Base-by-base conservation (phyloP, 1,140 invertebrate species). In the Drosophila ambigua region DNA sequence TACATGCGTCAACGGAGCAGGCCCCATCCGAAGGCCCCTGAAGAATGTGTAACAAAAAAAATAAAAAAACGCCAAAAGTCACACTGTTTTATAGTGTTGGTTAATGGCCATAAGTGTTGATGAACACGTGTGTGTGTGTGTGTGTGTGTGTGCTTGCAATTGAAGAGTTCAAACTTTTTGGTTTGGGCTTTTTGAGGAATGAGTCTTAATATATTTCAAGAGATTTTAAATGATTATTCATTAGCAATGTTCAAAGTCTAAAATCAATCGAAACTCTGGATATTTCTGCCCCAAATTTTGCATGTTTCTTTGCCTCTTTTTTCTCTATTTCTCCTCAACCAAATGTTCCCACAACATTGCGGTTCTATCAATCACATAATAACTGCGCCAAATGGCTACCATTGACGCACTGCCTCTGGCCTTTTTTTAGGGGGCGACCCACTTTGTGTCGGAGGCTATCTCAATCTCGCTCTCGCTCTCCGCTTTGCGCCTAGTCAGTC, bases 1-100 rank as follows among this genome's bases (percentile, higher is more conserved):
- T 80, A 76, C 73, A 80, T 90, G 77, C 77, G 73, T 83, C 81
- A 85, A 51, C 81, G 45, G 54, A 61, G 49, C 50, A 26, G 41
- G 26, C 51, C 61, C 60, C 53, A 7, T 7, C 28, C 44, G 43
- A 28, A 15, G 31, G 16, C 63, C 46, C 8, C 9, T 69, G 45
- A 69, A 31, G 51, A 71, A 69, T 69, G 53, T 35, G 45, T 50
- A 69, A 48, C 28, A 28, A 46, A 41, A 35, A 39, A 48, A 41
- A n/a, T n/a, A 16, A 20, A 20, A 20, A 20, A 23, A 43, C 31
- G n/a, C 1, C 35, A 16, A 43, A 44, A 44, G 54, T 53, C 46
- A 50, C 20, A 35, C 64, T 69, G 16, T 28, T 64, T 28, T 48
- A 64, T 64, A 13, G 53, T 28, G 8, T 44, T 44, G 39, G 35